Evolutionary conservation across 2,113 vertebrate genomes (phyloP), one percentile per base, ranked within the genome.

Genomic region (Pachycephala philippinensis): DNA sequence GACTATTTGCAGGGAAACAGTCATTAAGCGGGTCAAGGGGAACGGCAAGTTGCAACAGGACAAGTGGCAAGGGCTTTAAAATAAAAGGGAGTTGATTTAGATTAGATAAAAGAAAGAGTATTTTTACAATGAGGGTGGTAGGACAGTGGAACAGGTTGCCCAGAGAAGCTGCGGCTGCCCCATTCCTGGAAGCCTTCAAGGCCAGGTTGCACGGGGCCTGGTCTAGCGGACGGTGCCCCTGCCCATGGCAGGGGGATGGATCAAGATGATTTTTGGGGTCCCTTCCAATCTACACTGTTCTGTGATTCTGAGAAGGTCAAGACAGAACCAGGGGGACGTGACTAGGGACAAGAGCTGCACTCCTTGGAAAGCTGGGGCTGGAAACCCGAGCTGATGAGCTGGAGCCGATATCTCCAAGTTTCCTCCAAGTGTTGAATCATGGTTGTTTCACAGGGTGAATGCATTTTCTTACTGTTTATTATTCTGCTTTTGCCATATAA

Each of bases 381-480:
- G 57, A 70, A 83, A 65, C 28, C 57, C 19, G 45, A 80, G 47
- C 23, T 50, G 47, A 33, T 57, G 88, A 27, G 26, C 50, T 2
- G 0, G 20, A 54, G 42, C 15, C 21, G 15, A 8, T 47, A 84
- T 50, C 39, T 23, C 42, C 39, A 39, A 68, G 39, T 72, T 85
- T 39, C 47, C 0, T 0, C 63, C 8, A 39, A 44, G 60, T 44
- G 22, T 81, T 93, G 71, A 64, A 77, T 66, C 2, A 1, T 6
- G 40, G 52, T 4, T 70, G 42, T 85, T 94, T 74, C 71, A 69
- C 42, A 35, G 39, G 40, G 39, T 15, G 33, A 91, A 72, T 45
- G 47, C 31, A 26, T 91, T 95, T 87, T 77, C 77, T 84, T 35
- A 5, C 45, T 91, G 82, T 86, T 95, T 85, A 82, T 95, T 91